phyloP scores from a whole-genome alignment of 2,888 invertebrate species.

The Drosophila dives region DNA sequence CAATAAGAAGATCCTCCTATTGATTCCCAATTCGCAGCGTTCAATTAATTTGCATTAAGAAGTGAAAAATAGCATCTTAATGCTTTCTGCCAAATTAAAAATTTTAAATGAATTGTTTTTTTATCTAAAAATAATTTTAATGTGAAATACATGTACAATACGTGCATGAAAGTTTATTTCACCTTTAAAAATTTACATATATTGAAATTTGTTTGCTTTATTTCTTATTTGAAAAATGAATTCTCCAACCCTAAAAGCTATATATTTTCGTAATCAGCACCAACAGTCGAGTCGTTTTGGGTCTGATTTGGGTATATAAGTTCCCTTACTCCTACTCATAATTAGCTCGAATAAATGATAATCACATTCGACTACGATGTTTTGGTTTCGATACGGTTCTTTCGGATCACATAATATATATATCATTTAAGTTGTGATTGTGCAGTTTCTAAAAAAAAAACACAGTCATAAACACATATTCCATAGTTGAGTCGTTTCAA shows the following conservation, averaged over 20 bases:
- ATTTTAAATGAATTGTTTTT: not conserved
- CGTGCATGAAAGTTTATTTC: too few species aligned
- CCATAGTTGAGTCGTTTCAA: not conserved
- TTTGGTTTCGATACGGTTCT: too few species aligned
- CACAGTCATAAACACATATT: not conserved
- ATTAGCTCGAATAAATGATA: too few species aligned
- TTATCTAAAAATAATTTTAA: not conserved
- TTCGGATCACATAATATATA: not conserved
- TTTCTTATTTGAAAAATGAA: not conserved
- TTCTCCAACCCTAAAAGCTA: not conserved
- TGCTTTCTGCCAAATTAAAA: not conserved
- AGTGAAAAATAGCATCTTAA: not conserved
- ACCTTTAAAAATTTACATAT: not conserved
- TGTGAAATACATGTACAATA: not conserved
- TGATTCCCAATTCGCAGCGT: slow-evolving; percentile 3
- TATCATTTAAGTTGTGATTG: not conserved
- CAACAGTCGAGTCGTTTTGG: not conserved
- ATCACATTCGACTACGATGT: too few species aligned
- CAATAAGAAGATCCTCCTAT: slow-evolving; percentile 36
- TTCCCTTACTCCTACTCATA: not conserved
- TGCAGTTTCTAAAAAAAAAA: not conserved
- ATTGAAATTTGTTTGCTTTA: not conserved
- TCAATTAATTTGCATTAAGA: slow-evolving; percentile 41
- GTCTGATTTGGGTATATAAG: not conserved
- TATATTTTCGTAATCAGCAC: not conserved